Base-by-base conservation (phyloP, 2,797 vertebrate genomes). In the Ataeniobius toweri region DNA sequence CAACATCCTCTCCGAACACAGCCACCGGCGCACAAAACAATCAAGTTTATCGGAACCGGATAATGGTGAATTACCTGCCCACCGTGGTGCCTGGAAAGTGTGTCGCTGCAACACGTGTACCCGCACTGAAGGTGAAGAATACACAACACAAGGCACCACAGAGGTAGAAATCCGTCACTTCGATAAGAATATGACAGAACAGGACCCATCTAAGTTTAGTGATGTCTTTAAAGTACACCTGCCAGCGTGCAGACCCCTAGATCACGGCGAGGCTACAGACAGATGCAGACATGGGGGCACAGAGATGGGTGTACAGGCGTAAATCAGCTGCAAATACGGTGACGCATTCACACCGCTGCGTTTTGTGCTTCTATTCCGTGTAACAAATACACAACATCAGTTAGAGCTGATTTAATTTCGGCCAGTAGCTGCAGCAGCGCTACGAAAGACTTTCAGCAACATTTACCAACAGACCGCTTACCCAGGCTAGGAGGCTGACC, bases 301-400 rank as follows among this genome's bases (percentile, higher is more conserved):
- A 75, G 22, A 36, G 12, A 71, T 68, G 76, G 77, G 53, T 61
- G 65, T 26, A 48, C 81, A 85, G 90, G 91, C 90, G 90, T 44
- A 75, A 80, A 55, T 76, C 81, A 58, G 75, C 77, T 68, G 78
- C 85, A 86, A 77, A 89, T 83, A 78, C 90, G 88, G 90, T 91
- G 91, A 89, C 89, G 92, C 89, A 77, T 72, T 77, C 85, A 73
- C 77, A 56, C 76, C 71, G 70, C 71, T 83, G 20, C 58, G 16
- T n/a, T 5, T 16, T 26, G 41, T 1, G 67, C 24, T n/a, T 59
- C 63, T 7, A 16, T 5, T 20, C 50, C 58, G 65, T 73, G 44
- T 61, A 51, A 31, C 16, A 41, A 74, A 67, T 2, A 10, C 16
- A 46, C 46, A 39, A 73, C 7, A 16, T 20, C 12, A 59, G 1